Evolutionary conservation across 2,113 vertebrate species (phyloP).

Genomic region (Paracanthobrama guichenoti): DNA sequence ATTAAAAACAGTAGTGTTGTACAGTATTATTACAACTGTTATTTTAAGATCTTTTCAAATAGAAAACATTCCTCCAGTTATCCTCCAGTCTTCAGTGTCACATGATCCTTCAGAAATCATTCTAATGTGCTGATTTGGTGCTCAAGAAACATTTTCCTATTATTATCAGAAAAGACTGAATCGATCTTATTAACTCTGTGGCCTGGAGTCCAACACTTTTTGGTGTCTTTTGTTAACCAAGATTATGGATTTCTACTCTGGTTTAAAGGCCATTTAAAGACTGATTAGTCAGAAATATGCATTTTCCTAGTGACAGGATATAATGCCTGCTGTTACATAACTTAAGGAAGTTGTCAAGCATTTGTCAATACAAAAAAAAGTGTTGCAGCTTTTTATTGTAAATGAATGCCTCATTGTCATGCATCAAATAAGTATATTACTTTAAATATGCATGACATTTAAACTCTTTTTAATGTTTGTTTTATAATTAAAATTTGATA

Average conservation of each 20-base stretch:
- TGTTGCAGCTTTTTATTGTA: neutral
- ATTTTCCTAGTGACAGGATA: slow-evolving; percentile 55
- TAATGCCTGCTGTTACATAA: slow-evolving; percentile 33
- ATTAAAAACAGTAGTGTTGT: neutral
- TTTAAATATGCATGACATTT: neutral
- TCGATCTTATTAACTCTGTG: neutral
- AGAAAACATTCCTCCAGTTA: no score
- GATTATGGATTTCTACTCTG: slow-evolving; percentile 51
- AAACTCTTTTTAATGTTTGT: neutral
- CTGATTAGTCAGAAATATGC: slow-evolving; percentile 71
- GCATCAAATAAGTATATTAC: neutral
- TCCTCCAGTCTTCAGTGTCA: neutral
- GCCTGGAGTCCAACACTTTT: slow-evolving; percentile 24
- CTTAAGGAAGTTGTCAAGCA: neutral
- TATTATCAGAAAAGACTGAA: neutral
- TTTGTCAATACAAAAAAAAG: neutral
- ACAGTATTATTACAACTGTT: no score
- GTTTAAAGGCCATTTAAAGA: slow-evolving; percentile 52
- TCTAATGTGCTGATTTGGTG: neutral
- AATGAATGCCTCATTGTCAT: neutral
- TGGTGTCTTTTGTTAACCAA: slow-evolving; percentile 53
- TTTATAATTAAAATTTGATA: neutral
- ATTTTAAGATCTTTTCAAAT: no score
- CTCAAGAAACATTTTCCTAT: no score
- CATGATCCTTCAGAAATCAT: neutral